Conservation (phyloP, 2,888 invertebrate species). For the Salpingus planirostris region DNA sequence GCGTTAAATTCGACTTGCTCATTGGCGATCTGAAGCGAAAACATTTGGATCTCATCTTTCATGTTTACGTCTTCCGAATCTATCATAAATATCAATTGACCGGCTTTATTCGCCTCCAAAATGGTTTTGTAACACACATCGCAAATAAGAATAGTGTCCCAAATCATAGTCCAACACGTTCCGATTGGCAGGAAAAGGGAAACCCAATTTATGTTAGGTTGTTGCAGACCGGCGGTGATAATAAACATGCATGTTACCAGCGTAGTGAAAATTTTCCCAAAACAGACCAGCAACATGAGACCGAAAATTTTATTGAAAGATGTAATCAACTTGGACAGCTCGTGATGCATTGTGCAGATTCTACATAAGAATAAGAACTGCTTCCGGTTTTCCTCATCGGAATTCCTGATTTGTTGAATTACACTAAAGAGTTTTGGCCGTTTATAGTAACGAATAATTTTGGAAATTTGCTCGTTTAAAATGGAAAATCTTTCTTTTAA, state of each 20-base stretch:
- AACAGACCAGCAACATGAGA: background rate
- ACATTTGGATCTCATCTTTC: slow-evolving; percentile 32
- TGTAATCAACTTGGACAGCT: slow-evolving; percentile 1
- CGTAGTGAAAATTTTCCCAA: slow-evolving; percentile 1
- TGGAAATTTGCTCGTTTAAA: background rate
- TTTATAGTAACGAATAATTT: too few relatives aligned
- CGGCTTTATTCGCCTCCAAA: slow-evolving; percentile 27
- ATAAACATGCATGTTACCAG: background rate
- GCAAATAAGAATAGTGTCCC: slow-evolving; percentile 24
- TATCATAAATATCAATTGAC: slow-evolving; percentile 29
- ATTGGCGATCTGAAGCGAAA: slow-evolving; percentile 34
- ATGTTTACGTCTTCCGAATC: slow-evolving; percentile 28
- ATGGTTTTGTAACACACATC: slow-evolving; percentile 19
- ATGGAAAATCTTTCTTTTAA: background rate
- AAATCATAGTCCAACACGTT: too few relatives aligned
- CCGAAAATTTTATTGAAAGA: slow-evolving; percentile 2
- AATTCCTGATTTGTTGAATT: too few relatives aligned
- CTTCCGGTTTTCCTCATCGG: background rate
- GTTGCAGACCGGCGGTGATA: background rate
- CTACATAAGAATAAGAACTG: background rate
- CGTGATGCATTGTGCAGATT: slow-evolving; percentile 2
- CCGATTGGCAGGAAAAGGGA: too few relatives aligned
- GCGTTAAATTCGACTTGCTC: slow-evolving; percentile 31
- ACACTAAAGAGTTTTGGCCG: too few relatives aligned
- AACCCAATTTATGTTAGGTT: background rate